Percentiles rank a stretch among this genome's conserved stretches.
phyloP scores from a whole-genome alignment of 1,140 invertebrate species.

The Cepaea nemoralis region DNA sequence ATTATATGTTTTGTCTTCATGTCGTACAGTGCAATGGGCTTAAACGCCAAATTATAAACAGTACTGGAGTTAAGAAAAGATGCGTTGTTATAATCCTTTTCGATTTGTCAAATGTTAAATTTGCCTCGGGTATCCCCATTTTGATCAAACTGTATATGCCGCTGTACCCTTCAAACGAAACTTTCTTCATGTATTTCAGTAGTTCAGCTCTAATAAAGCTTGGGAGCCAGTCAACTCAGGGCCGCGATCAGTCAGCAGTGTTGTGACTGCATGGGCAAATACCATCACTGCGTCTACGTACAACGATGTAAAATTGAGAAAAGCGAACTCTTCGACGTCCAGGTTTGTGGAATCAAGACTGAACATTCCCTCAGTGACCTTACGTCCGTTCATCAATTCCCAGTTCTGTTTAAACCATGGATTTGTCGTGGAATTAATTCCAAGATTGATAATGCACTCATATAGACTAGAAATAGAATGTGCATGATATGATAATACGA shows the following conservation, averaged over 20 bases:
- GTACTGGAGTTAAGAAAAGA: too few species aligned
- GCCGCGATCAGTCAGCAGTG: not conserved
- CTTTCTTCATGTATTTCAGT: constrained; percentile 7
- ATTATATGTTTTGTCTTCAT: not conserved
- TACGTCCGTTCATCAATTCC: not conserved
- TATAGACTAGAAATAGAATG: not conserved
- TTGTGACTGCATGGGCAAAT: constrained; percentile 28
- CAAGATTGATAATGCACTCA: not conserved
- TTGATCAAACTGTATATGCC: constrained; percentile 20
- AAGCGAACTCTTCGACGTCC: not conserved
- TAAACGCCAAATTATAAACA: too few species aligned
- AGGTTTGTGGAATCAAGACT: not conserved
- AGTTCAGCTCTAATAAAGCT: not conserved
- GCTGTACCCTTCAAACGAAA: constrained; percentile 19
- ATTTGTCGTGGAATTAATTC: not conserved
- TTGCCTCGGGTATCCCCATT: constrained; percentile 4
- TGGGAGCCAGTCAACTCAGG: not conserved
- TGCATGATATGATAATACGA: not conserved
- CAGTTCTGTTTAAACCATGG: not conserved
- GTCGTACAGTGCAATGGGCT: not conserved
- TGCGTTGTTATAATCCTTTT: not conserved
- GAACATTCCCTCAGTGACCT: not conserved
- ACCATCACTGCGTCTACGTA: constrained; percentile 15
- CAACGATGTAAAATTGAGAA: not conserved
- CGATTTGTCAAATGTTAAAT: constrained; percentile 5